Conservation (phyloP, 2,113 vertebrate genomes). For the human region GRCh38 chrX:105055501-105056000, state of each 20-base stretch:
- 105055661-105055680: background rate
- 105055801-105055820: constrained; percentile 36
- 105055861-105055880: background rate
- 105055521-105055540: constrained; percentile 37
- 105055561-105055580: background rate
- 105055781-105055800: background rate
- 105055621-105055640: constrained; percentile 13
- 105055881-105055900: constrained; percentile 41
- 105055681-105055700: background rate
- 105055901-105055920: constrained; percentile 27
- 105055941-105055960: constrained; percentile 38
- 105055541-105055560: constrained; percentile 42
- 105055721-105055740: background rate
- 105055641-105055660: background rate
- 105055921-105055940: background rate
- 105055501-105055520: background rate
- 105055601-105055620: background rate
- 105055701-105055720: background rate
- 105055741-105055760: constrained; percentile 1
- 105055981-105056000: constrained; percentile 15
- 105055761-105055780: background rate
- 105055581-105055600: background rate
- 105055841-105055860: background rate
- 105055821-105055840: constrained; percentile 21
- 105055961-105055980: constrained; percentile 30